Conservation (phyloP, 2,888 invertebrate species). For the Cybosia mesomella region DNA sequence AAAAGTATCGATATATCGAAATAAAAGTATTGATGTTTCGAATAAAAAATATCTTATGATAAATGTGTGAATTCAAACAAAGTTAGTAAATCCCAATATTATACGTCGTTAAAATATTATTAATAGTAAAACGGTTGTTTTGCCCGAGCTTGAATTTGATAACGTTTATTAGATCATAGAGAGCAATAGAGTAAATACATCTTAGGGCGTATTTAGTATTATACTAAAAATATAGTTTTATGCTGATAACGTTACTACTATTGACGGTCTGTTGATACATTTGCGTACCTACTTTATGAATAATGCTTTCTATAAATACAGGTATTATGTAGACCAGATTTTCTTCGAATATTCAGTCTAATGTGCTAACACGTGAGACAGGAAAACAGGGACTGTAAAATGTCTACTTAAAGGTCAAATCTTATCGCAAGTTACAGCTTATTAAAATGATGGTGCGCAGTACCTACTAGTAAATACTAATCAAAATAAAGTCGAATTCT, state of each 20-base stretch:
- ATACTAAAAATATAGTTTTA: background rate
- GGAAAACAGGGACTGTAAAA: too few species aligned
- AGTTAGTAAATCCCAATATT: background rate
- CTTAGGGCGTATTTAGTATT: slow-evolving; percentile 44
- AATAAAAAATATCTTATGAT: background rate
- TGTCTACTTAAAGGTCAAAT: too few species aligned
- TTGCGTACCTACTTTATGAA: background rate
- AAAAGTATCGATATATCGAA: background rate
- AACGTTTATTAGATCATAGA: slow-evolving; percentile 57
- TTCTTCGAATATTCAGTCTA: too few species aligned
- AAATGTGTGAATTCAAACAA: background rate
- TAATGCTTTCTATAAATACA: background rate
- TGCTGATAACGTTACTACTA: background rate
- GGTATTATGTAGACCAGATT: too few species aligned
- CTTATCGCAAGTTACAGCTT: too few species aligned
- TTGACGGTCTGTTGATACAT: background rate
- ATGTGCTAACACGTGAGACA: too few species aligned
- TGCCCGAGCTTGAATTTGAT: slow-evolving; percentile 80
- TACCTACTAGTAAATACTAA: too few species aligned
- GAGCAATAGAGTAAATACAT: slow-evolving; percentile 61
- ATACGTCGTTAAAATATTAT: slow-evolving; percentile 35
- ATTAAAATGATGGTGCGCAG: too few species aligned
- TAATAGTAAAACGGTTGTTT: slow-evolving; percentile 72
- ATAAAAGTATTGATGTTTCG: background rate
- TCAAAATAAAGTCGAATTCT: too few species aligned